Percentiles rank a stretch among this genome's conserved stretches.
phyloP scores from a whole-genome alignment of 2,113 vertebrate species.

The Cyprinodon brontotheroides region DNA sequence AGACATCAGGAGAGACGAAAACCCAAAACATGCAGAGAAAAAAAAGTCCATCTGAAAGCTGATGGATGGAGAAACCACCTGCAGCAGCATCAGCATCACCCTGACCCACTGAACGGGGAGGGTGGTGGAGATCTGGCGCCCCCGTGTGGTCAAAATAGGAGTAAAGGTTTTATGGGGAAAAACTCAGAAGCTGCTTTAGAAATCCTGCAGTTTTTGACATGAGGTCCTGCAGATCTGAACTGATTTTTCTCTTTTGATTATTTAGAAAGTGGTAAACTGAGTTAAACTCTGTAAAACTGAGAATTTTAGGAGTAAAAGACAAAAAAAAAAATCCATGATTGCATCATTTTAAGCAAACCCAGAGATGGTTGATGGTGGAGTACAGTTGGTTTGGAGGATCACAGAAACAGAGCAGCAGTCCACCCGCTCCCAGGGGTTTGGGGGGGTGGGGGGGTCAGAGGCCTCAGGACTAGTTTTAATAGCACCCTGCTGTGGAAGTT shows the following conservation, averaged over 20 bases:
- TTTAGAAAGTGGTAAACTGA: slow-evolving; percentile 59
- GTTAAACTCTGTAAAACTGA: slow-evolving; percentile 33
- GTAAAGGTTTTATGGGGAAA: slow-evolving; percentile 38
- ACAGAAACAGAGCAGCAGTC: slow-evolving; percentile 44
- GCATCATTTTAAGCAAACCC: slow-evolving; percentile 72
- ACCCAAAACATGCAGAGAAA: slow-evolving; percentile 67
- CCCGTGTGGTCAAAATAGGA: slow-evolving; percentile 69
- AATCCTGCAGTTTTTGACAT: slow-evolving; percentile 22
- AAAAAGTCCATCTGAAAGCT: slow-evolving; percentile 36
- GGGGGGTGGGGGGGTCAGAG: slow-evolving; percentile 27
- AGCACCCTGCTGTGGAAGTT: slow-evolving; percentile 87
- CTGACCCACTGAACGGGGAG: slow-evolving; percentile 40
- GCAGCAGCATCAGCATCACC: background rate
- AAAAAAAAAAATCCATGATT: slow-evolving; percentile 71
- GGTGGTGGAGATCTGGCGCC: slow-evolving; percentile 55
- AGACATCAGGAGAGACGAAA: slow-evolving; percentile 48
- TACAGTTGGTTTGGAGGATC: slow-evolving; percentile 74
- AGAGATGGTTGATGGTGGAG: slow-evolving; percentile 68
- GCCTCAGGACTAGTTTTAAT: slow-evolving; percentile 75
- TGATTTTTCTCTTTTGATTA: slow-evolving; percentile 39
- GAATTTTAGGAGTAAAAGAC: slow-evolving; percentile 54
- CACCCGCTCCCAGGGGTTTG: slow-evolving; percentile 4
- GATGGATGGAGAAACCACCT: background rate
- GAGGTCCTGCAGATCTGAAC: slow-evolving; percentile 19
- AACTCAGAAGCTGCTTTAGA: background rate